Conservation (phyloP, 2,113 vertebrate genomes). For the Pyrgilauda ruficollis region DNA sequence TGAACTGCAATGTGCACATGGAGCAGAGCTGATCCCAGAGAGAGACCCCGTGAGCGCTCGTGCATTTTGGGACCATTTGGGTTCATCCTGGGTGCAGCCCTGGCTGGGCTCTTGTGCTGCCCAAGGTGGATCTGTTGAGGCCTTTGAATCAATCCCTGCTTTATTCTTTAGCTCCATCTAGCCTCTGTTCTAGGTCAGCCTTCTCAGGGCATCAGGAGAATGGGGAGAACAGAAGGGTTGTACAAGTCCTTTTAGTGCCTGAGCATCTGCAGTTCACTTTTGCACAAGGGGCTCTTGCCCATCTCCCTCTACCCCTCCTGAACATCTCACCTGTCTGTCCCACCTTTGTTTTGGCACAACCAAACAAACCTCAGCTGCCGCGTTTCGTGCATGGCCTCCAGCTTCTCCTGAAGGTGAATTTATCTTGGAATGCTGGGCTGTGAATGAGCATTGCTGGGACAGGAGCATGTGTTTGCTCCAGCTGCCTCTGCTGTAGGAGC, state of each 20-base stretch:
- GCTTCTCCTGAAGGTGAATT: neutral
- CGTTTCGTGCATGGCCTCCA: neutral
- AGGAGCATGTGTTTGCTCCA: neutral
- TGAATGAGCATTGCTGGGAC: neutral
- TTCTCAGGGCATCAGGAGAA: neutral
- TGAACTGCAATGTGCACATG: no score
- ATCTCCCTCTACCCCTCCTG: neutral
- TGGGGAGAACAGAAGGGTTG: neutral
- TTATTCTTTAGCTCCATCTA: no score
- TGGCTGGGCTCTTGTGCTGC: no score
- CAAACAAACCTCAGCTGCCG: neutral
- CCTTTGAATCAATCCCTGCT: no score
- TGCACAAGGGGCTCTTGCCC: neutral
- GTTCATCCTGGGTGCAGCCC: no score
- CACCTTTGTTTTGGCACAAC: neutral
- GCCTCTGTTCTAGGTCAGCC: no score
- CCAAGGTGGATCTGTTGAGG: no score
- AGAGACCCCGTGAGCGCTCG: no score
- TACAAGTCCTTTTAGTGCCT: neutral
- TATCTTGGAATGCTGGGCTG: neutral
- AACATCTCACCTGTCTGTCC: neutral
- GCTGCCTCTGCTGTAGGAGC: neutral
- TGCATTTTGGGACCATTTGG: no score
- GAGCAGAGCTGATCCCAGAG: no score
- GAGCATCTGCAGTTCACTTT: neutral